Evolutionary conservation across 2,113 vertebrate species (phyloP).

Genomic region (Pteropus alecto): DNA sequence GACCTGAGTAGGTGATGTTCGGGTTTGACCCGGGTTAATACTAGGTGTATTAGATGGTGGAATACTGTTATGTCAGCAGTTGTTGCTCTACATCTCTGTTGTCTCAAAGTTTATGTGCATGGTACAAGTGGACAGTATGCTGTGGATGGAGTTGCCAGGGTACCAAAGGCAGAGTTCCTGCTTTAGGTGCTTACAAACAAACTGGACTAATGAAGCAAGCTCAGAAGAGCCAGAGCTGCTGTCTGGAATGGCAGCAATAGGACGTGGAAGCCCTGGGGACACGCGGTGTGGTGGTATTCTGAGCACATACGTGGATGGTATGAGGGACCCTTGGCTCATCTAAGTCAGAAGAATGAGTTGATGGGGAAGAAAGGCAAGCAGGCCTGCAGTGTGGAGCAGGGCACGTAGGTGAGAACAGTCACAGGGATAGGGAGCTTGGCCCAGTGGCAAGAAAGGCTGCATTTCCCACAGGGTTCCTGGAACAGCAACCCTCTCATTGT

Average conservation of each 20-base stretch:
- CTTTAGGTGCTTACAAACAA: neutral
- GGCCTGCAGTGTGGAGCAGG: neutral
- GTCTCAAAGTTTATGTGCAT: neutral
- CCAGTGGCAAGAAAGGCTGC: neutral
- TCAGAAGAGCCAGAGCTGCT: neutral
- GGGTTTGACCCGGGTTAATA: neutral
- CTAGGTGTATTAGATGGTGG: too few species aligned
- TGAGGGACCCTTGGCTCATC: neutral
- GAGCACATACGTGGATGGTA: too few species aligned
- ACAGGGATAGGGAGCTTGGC: neutral
- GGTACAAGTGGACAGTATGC: neutral
- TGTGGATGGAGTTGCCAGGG: neutral
- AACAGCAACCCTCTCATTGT: neutral
- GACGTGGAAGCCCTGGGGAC: fast-evolving
- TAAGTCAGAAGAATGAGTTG: neutral
- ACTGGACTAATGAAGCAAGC: neutral
- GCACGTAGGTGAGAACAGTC: neutral
- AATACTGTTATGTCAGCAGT: neutral
- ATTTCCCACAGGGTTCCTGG: too few species aligned
- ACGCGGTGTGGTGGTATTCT: neutral
- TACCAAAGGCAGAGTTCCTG: neutral
- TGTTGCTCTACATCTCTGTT: neutral
- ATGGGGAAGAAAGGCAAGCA: neutral
- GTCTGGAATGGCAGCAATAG: neutral
- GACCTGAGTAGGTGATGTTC: neutral